Conservation (phyloP, 2,797 vertebrate species). For the Oryzias sinensis region DNA sequence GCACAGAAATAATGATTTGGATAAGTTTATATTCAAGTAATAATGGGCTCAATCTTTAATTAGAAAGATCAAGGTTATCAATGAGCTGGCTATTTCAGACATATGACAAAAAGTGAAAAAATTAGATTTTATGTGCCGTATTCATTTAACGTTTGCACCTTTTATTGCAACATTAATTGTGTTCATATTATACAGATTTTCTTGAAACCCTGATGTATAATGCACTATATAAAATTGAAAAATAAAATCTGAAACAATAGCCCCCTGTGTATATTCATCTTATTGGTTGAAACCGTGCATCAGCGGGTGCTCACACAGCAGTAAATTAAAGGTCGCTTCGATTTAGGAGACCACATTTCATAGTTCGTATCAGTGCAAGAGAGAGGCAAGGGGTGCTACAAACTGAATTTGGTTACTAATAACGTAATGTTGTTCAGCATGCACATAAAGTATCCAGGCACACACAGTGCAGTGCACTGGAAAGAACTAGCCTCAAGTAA, state of each 20-base stretch:
- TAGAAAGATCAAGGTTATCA: too few relatives aligned
- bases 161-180: constrained; percentile 22
- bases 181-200: not conserved
- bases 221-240: constrained; percentile 32
- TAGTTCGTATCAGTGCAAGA: constrained; percentile 29
- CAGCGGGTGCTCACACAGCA: constrained; percentile 60
- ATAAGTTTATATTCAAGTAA: too few relatives aligned
- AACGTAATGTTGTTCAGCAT: constrained; percentile 20
- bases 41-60: too few relatives aligned
- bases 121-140: too few relatives aligned
- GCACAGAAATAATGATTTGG: too few relatives aligned
- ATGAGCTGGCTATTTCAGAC: too few relatives aligned
- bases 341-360: constrained; percentile 45
- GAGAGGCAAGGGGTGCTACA: constrained; percentile 9
- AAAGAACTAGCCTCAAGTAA: not conserved
- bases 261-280: constrained; percentile 34
- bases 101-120: too few relatives aligned
- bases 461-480: constrained; percentile 5
- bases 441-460: constrained; percentile 13
- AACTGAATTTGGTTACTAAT: constrained; percentile 51
- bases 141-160: not conserved
- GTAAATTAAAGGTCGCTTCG: constrained; percentile 64
- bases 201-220: constrained; percentile 17
- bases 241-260: constrained; percentile 16
- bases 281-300: constrained; percentile 49